phyloP scores from a whole-genome alignment of 2,888 invertebrate genomes.

The Seira ritae region DNA sequence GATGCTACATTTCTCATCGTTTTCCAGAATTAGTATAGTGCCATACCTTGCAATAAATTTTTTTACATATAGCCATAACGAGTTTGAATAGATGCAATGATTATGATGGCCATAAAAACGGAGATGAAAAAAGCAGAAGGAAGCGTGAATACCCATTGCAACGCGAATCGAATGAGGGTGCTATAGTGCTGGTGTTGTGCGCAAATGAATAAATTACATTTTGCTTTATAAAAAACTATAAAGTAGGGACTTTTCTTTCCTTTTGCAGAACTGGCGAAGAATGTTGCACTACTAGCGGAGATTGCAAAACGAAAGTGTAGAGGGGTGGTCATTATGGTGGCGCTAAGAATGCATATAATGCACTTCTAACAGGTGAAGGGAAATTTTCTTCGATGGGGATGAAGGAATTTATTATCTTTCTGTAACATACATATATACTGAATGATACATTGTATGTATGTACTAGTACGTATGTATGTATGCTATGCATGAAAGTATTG shows the following conservation, averaged over 20 bases:
- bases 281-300: too few relatives aligned
- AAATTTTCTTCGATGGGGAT: not conserved
- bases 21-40: not conserved
- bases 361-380: not conserved
- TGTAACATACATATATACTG: slow-evolving; percentile 43
- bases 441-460: too few relatives aligned
- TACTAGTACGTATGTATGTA: not conserved
- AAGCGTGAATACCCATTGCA: not conserved
- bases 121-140: not conserved
- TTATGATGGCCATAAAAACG: not conserved
- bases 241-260: not conserved
- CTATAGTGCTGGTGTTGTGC: not conserved
- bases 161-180: not conserved
- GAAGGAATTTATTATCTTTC: slow-evolving; percentile 44
- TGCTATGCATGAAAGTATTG: not conserved
- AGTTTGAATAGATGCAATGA: not conserved
- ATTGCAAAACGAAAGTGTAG: too few relatives aligned
- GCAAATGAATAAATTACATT: not conserved
- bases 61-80: not conserved
- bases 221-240: not conserved
- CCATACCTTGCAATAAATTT: not conserved
- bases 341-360: not conserved
- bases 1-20: not conserved
- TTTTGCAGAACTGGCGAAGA: not conserved
- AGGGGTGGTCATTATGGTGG: too few relatives aligned